phyloP scores from a whole-genome alignment of 2,888 invertebrate genomes.

The Cerceris rybyensis region DNA sequence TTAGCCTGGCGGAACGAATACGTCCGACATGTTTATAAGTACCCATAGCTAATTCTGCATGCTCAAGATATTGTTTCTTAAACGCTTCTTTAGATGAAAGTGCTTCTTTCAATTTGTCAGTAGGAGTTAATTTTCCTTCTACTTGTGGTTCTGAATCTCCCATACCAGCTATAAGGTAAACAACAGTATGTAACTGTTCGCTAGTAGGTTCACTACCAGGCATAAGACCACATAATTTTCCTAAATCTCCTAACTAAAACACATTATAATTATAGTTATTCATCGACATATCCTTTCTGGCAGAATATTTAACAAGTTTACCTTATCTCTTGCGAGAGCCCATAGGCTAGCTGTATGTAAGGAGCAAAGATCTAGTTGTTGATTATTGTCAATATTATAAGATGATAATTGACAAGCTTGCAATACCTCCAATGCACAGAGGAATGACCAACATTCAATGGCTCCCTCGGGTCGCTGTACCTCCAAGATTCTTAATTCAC shows the following conservation, averaged over 20 bases:
- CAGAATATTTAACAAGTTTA: conserved; percentile 71
- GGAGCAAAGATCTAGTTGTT: conserved; percentile 87
- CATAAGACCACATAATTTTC: conserved; percentile 94
- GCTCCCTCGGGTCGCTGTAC: conserved; percentile 92
- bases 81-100: conserved; percentile 94
- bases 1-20: conserved; percentile 91
- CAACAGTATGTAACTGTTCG: conserved; percentile 94
- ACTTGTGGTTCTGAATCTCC: conserved; percentile 86
- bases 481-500: conserved; percentile 92
- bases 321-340: conserved; percentile 94
- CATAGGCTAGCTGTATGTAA: conserved; percentile 93
- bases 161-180: conserved; percentile 95
- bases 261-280: conserved; percentile 8
- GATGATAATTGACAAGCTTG: conserved; percentile 88
- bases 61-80: conserved; percentile 94
- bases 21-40: conserved; percentile 96
- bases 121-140: conserved; percentile 85
- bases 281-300: neutral
- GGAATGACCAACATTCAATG: conserved; percentile 95
- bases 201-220: conserved; percentile 92
- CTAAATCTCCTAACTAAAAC: conserved; percentile 89
- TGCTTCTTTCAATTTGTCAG: conserved; percentile 94
- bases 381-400: conserved; percentile 86
- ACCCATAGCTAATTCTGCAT: conserved; percentile 97
- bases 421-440: conserved; percentile 94